Percentiles rank a stretch among this genome's conserved stretches.
phyloP scores from a whole-genome alignment of 2,888 invertebrate species.

The Neoscelio sp. region DNA sequence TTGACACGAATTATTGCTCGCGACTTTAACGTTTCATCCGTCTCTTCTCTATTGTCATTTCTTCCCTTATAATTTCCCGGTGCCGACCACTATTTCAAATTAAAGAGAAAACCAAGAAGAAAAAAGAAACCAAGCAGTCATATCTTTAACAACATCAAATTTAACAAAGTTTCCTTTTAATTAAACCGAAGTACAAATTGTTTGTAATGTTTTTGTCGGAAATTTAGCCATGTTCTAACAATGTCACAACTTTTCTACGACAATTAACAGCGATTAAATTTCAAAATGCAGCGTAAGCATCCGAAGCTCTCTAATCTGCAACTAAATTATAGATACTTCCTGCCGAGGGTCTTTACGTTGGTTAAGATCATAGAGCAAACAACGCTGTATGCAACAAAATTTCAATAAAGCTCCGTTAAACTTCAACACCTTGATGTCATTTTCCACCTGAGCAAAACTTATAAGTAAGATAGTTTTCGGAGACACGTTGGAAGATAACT shows the following conservation, averaged over 20 bases:
- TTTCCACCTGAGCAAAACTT: conserved; percentile 30
- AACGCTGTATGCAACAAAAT: conserved; percentile 16
- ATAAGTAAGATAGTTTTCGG: conserved; percentile 10
- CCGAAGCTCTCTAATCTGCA: conserved; percentile 22
- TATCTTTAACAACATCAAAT: background rate
- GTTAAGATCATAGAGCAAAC: conserved; percentile 27
- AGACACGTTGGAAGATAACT: conserved; percentile 21
- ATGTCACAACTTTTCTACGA: conserved; percentile 4
- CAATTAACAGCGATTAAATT: conserved; percentile 34
- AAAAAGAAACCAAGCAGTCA: too few species aligned
- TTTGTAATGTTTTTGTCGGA: background rate
- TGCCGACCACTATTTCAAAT: background rate
- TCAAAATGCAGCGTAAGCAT: conserved; percentile 22
- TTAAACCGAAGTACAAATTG: background rate
- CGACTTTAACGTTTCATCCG: background rate
- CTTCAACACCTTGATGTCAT: conserved; percentile 20
- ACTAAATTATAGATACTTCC: conserved; percentile 37
- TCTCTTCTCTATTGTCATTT: background rate
- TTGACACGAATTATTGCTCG: conserved; percentile 27
- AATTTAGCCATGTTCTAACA: background rate
- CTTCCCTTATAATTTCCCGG: background rate
- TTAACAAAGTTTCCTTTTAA: background rate
- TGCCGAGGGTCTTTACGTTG: background rate
- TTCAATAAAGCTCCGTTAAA: conserved; percentile 27
- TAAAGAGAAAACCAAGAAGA: too few species aligned